Evolutionary conservation across 2,888 invertebrate species (phyloP).

Genomic region (Belgica antarctica): DNA sequence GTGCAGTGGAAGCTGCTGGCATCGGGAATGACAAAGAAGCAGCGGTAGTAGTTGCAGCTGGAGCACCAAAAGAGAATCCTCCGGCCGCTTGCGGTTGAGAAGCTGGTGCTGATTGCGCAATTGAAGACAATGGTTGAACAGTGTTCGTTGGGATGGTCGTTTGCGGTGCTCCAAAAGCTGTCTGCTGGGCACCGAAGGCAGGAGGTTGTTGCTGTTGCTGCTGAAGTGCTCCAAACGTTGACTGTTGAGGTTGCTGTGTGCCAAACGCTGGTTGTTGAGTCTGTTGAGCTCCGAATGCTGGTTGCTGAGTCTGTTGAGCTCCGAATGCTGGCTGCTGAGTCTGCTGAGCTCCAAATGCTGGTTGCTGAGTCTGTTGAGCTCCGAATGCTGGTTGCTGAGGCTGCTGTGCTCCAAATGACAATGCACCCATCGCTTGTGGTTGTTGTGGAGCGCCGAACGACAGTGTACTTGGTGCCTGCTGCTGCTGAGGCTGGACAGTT

Average conservation of each 20-base stretch:
- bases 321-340: neutral
- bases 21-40: neutral
- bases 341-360: neutral
- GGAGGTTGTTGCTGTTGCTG: slow-evolving; percentile 23
- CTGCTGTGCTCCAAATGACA: slow-evolving; percentile 47
- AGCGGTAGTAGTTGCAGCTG: neutral
- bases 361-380: slow-evolving; percentile 4
- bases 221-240: neutral
- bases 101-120: slow-evolving; percentile 40
- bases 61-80: slow-evolving; percentile 10
- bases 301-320: neutral
- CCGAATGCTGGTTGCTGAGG: too few species aligned
- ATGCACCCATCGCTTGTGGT: slow-evolving; percentile 39
- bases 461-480: slow-evolving; percentile 3
- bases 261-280: neutral
- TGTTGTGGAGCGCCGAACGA: neutral
- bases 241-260: slow-evolving; percentile 7
- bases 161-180: neutral
- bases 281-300: neutral
- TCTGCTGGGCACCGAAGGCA: slow-evolving; percentile 44
- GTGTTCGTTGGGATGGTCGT: neutral
- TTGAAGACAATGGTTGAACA: neutral
- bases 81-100: neutral
- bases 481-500: neutral
- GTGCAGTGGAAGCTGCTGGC: neutral